Base-by-base conservation (phyloP, 1,140 invertebrate species). In the Bombus consobrinus region DNA sequence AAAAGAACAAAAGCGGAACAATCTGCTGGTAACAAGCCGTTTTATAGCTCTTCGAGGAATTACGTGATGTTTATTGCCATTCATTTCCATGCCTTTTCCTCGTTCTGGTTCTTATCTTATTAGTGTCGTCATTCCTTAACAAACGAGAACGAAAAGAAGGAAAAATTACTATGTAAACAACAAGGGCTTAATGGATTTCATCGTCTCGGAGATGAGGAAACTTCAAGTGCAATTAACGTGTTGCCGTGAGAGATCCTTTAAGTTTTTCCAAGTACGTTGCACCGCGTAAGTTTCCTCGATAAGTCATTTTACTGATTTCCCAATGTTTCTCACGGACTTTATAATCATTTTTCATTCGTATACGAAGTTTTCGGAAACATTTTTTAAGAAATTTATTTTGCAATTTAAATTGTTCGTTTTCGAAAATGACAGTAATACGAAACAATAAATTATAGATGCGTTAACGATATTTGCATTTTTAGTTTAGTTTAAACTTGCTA, bases 181-280 rank as follows among this genome's bases (percentile, higher is more conserved):
- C 57, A 4, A 64, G 64, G 18, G 37, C 80, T 88, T 89, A 88
- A 89, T 88, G 84, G 80, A 89, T 76, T 83, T 69, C 76, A 81
- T 89, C 81, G 47, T 53, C 76, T 41, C 34, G n/a, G 15, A 57
- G 78, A 71, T 47, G 53, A 68, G 34, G 47, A 53, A 87, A 87
- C 47, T 77, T 82, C 41, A 15, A 68, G 79, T 43, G 59, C 76
- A 77, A 89, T 89, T 87, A 89, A 79, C 74, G 74, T 25, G 66
- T 82, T 72, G 78, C 47, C 59, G 41, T 25, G 53, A 79, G 28
- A 77, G 64, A 69, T 89, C 34, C 78, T 68, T 71, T 15, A 37
- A 80, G 66, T 77, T 83, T 77, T 34, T 8, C 5, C 1, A 13
- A 47, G 12, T 12, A 64, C 69, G 66, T 64, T 32, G 41, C 41